These are phyloP conservation scores for Psophia crepitans DNA, from an alignment of 2,113 vertebrate genomes.

Conservation along the genomic window DNA sequence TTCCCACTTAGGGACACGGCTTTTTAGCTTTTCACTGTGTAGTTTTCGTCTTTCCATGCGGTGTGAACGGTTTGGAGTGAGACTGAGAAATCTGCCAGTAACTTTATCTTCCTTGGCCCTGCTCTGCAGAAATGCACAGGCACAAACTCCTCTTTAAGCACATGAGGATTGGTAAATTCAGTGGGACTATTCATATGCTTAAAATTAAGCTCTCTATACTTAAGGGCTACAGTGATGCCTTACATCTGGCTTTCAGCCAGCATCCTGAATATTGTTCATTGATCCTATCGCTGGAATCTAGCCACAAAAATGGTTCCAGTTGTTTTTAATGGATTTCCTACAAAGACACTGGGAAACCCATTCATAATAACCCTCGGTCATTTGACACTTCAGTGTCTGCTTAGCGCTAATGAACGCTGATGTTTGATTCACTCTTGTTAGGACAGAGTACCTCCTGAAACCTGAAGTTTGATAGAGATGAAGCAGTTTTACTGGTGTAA, in stretches of 20 bases:
- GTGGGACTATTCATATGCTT: background rate
- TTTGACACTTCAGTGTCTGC: conserved; percentile 38
- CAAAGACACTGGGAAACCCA: background rate
- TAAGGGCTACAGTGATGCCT: background rate
- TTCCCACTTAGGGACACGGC: background rate
- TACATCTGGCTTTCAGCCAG: background rate
- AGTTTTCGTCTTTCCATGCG: background rate
- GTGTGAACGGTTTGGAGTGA: background rate
- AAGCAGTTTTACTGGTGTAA: conserved; percentile 42
- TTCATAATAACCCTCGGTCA: conserved; percentile 20
- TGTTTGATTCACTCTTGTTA: conserved; percentile 46
- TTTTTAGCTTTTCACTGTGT: background rate
- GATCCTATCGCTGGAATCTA: background rate
- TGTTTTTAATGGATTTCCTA: conserved; percentile 36
- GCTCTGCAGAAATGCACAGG: background rate
- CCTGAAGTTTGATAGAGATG: conserved; percentile 56
- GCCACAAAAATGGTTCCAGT: conserved; percentile 30
- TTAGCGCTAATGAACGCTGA: conserved; percentile 52
- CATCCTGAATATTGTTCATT: conserved; percentile 41
- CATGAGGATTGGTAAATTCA: background rate
- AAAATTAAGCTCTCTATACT: conserved; percentile 41
- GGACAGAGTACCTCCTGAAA: conserved; percentile 55
- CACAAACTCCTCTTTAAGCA: conserved; percentile 2
- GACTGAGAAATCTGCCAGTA: background rate
- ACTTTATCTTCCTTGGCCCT: background rate